These are phyloP conservation scores for Salvelinus alpinus DNA, from an alignment of 2,113 vertebrate species.

Conservation along the genomic window DNA sequence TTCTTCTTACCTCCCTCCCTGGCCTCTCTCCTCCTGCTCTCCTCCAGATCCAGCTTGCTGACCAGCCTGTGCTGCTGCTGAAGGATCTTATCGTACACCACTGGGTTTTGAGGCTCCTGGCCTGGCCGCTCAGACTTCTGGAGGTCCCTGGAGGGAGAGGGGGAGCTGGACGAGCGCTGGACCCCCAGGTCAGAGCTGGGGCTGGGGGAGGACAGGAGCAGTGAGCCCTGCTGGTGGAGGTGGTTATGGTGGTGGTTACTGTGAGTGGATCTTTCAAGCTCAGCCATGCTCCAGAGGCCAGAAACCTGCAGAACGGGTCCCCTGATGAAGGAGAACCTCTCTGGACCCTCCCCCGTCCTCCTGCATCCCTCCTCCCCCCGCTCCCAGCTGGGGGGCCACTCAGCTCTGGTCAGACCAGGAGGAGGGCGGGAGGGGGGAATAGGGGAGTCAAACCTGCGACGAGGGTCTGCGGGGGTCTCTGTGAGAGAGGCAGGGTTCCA, in stretches of 20 bases:
- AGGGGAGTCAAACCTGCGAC: slow-evolving; percentile 65
- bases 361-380: slow-evolving; percentile 56
- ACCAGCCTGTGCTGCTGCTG: slow-evolving; percentile 89
- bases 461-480: slow-evolving; percentile 76
- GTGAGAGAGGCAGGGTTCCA: slow-evolving; percentile 93
- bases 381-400: slow-evolving; percentile 68
- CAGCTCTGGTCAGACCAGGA: slow-evolving; percentile 65
- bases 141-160: slow-evolving; percentile 8
- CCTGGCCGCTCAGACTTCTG: slow-evolving; percentile 58
- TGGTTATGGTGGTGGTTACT: slow-evolving; percentile 48
- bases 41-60: slow-evolving; percentile 96
- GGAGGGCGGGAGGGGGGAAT: slow-evolving; percentile 72
- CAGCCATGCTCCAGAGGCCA: slow-evolving; percentile 75
- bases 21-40: slow-evolving; percentile 87
- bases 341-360: slow-evolving; percentile 73
- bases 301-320: slow-evolving; percentile 72
- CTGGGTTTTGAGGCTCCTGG: slow-evolving; percentile 59
- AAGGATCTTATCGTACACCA: slow-evolving; percentile 89
- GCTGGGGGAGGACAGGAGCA: slow-evolving; percentile 47
- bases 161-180: slow-evolving; percentile 36
- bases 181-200: slow-evolving; percentile 65
- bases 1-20: slow-evolving; percentile 85
- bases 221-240: slow-evolving; percentile 76
- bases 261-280: slow-evolving; percentile 86
- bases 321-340: slow-evolving; percentile 76